Percentiles rank a stretch among this genome's conserved stretches.
Evolutionary conservation across 2,888 invertebrate species (phyloP).

Genomic region (Heliconius charithonia): DNA sequence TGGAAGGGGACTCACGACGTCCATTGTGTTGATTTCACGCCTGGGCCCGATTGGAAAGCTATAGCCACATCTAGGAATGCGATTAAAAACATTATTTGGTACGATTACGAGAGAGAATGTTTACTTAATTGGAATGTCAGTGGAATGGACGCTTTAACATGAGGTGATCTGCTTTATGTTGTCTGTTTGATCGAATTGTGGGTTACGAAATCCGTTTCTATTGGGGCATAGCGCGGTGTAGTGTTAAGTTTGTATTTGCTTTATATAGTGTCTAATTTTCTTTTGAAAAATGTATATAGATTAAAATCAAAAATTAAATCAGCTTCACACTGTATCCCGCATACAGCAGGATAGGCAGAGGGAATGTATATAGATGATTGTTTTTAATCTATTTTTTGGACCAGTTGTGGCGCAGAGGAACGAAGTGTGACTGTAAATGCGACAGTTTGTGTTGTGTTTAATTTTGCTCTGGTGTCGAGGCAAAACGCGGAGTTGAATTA

Average conservation of each 20-base stretch:
- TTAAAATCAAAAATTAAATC: no score
- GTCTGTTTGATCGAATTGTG: conserved; percentile 12
- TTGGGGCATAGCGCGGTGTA: neutral
- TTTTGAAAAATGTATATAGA: no score
- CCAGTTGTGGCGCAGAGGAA: no score
- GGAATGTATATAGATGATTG: no score
- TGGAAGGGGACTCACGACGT: conserved; percentile 68
- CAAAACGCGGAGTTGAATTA: no score
- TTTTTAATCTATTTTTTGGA: no score
- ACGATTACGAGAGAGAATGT: conserved; percentile 41
- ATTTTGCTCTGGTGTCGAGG: no score
- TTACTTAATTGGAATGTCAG: conserved; percentile 42
- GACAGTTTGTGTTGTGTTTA: no score
- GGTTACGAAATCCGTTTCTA: conserved; percentile 1
- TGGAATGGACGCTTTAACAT: conserved; percentile 30
- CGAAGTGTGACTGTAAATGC: no score
- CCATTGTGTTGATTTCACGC: conserved; percentile 74
- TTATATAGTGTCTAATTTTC: neutral
- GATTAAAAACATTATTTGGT: conserved; percentile 46
- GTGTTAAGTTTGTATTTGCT: neutral
- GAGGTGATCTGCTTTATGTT: conserved; percentile 10
- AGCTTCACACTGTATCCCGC: no score
- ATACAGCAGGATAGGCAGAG: no score
- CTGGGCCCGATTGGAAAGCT: conserved; percentile 54
- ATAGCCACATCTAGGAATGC: conserved; percentile 46